A percentile compares a stretch with the other conserved stretches of the same genome.
These are phyloP conservation scores for Minunthozetes semirufus DNA, from an alignment of 2,888 invertebrate species.

Conservation along the genomic window DNA sequence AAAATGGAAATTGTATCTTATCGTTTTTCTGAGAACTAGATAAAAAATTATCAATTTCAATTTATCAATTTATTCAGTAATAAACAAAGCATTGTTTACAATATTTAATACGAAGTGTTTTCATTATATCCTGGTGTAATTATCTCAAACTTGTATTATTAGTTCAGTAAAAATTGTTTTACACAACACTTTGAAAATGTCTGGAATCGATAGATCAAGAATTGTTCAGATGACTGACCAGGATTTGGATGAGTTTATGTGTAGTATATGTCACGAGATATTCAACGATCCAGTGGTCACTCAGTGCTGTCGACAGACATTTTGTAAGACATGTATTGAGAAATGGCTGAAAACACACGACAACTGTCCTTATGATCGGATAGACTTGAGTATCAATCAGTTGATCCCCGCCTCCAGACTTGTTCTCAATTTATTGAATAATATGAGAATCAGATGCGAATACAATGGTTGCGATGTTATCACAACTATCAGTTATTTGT, in stretches of 20 bases:
- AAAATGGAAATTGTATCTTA: too few species aligned
- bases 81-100: too few species aligned
- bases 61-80: too few species aligned
- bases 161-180: too few species aligned
- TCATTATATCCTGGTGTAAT: too few species aligned
- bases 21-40: too few species aligned
- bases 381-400: not conserved
- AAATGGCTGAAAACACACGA: not conserved
- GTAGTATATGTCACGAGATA: not conserved
- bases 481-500: too few species aligned
- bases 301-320: not conserved
- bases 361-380: slow-evolving; percentile 5
- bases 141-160: too few species aligned
- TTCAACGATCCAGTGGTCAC: not conserved
- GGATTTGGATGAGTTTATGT: not conserved
- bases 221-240: not conserved
- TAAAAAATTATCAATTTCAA: too few species aligned
- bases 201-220: not conserved
- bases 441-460: not conserved
- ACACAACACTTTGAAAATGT: not conserved
- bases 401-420: not conserved
- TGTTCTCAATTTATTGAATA: not conserved
- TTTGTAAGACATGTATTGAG: not conserved
- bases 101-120: too few species aligned
- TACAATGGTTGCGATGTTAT: too few species aligned